These are phyloP conservation scores for Cairina moschata DNA, from an alignment of 2,113 vertebrate species.

Conservation along the genomic window DNA sequence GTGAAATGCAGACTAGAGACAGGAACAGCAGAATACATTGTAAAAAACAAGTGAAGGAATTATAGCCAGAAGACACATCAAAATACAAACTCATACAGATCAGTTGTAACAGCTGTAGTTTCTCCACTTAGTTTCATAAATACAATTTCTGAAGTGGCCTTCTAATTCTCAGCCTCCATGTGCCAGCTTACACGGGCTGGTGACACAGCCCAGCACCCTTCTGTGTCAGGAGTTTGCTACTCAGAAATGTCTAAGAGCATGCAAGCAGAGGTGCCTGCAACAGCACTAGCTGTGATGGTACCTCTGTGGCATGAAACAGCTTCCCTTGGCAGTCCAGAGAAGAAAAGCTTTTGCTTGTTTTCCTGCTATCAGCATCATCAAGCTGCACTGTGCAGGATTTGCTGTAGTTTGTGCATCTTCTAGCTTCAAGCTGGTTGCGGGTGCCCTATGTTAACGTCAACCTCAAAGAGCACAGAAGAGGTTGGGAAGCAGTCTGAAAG, in stretches of 20 bases:
- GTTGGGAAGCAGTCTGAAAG: not conserved
- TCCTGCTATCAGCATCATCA: not conserved
- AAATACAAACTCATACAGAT: not conserved
- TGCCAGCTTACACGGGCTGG: not conserved
- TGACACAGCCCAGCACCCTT: not conserved
- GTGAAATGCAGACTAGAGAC: not conserved
- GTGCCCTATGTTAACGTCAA: not conserved
- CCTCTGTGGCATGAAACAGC: not conserved
- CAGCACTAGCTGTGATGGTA: not conserved
- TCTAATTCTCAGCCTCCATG: not conserved
- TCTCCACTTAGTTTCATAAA: not conserved
- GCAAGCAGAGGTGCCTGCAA: not conserved
- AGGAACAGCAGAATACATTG: not conserved
- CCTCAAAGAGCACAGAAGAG: not conserved
- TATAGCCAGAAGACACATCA: not conserved
- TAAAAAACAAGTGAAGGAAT: slow-evolving; percentile 21
- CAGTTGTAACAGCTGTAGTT: not conserved
- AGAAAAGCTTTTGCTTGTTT: not conserved
- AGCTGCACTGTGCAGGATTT: not conserved
- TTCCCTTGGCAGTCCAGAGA: not conserved
- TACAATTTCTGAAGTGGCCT: not conserved
- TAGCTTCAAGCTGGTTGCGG: not conserved
- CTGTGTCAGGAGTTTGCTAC: not conserved
- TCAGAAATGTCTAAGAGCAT: not conserved
- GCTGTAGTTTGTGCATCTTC: not conserved